phyloP scores from a whole-genome alignment of 2,797 vertebrate species.

The Fistularia commersonii region DNA sequence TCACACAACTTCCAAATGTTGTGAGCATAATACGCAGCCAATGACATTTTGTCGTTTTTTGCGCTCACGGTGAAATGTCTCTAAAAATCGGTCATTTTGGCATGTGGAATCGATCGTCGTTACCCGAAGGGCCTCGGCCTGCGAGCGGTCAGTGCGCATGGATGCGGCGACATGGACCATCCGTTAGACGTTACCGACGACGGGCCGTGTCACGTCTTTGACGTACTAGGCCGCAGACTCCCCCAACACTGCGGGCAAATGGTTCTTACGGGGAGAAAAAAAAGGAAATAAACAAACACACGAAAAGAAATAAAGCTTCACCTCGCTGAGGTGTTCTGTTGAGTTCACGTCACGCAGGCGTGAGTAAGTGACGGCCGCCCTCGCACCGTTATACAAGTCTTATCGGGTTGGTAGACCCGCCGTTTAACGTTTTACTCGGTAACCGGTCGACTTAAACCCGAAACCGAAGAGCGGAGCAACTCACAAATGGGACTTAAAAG shows the following conservation, averaged over 20 bases:
- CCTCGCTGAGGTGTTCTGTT: background rate
- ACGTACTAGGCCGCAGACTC: constrained; percentile 58
- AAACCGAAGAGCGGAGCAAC: background rate
- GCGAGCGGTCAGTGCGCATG: constrained; percentile 40
- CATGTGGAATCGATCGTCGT: background rate
- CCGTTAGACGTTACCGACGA: constrained; percentile 18
- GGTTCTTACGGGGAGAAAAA: background rate
- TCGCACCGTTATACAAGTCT: constrained; percentile 15
- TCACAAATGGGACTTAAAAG: background rate
- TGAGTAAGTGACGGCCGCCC: background rate
- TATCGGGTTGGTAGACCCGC: constrained; percentile 17
- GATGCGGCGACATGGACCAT: constrained; percentile 23
- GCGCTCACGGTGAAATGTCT: too few relatives aligned
- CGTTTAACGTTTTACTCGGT: constrained; percentile 3
- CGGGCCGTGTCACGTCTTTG: constrained; percentile 20
- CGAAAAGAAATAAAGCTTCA: background rate
- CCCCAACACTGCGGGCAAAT: constrained; percentile 23
- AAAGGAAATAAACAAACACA: background rate
- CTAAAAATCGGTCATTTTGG: background rate
- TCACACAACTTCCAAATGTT: background rate
- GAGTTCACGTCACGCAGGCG: background rate
- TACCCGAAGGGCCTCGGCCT: constrained; percentile 42
- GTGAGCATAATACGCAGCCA: rapidly evolving
- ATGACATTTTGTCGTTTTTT: background rate
- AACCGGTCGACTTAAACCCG: background rate